Base-by-base conservation (phyloP, 1,140 invertebrate genomes). In the Myzus persicae region DNA sequence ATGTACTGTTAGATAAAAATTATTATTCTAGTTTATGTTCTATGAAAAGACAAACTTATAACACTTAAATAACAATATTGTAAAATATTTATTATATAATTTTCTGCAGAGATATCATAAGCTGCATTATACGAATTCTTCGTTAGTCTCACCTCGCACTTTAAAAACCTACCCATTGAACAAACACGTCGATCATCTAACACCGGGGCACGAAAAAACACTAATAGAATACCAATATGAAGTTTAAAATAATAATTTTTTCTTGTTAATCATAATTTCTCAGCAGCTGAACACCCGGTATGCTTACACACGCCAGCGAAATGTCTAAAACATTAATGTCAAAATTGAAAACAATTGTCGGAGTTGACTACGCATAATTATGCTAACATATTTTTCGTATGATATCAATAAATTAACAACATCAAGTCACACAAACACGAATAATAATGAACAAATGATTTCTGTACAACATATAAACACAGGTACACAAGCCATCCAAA, bases 371-470 rank as follows among this genome's bases (percentile, higher is more conserved):
- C 5, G 31, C 59, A n/a, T 76, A 76, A 76, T n/a, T n/a, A 76
- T 31, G 0, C 31, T 14, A 20, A 76, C 59, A 24, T n/a, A 5
- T 76, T 76, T 76, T 76, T 76, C 14, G 14, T 18, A 76, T 67
- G 59, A 67, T 76, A 76, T n/a, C n/a, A n/a, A 76, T 76, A 76
- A 76, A 76, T 76, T 76, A 76, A 76, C 31, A n/a, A 76, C 31
- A n/a, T n/a, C 6, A 76, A 76, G 59, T 76, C 59, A 7, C 59
- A 18, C 59, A 76, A 14, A 76, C 31, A 76, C 31, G 59, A 36
- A 76, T 36, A 76, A n/a, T 76, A 76, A 76, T 14, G 59, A 76
- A 76, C 31, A 76, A 76, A 76, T 76, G 31, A 76, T 76, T 76
- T 76, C 59, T 76, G 59, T 76, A 76, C 59, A 3, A 51, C n/a